phyloP scores from a whole-genome alignment of 2,113 vertebrate species.

The Rallus limicola region DNA sequence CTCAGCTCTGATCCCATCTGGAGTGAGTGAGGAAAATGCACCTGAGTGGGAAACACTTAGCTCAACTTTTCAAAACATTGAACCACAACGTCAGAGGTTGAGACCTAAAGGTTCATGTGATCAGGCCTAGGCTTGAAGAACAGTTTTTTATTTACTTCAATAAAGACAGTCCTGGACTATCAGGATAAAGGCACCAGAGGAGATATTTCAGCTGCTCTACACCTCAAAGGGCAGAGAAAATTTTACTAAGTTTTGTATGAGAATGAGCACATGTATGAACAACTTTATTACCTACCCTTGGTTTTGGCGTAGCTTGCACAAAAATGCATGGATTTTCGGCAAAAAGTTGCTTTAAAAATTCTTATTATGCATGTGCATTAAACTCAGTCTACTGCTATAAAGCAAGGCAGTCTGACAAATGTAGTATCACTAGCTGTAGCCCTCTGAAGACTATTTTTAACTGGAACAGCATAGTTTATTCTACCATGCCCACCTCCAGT shows the following conservation, averaged over 20 bases:
- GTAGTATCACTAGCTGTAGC: background rate
- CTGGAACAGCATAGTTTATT: background rate
- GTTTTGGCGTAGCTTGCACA: background rate
- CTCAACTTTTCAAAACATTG: background rate
- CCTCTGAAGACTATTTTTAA: background rate
- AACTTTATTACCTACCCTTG: background rate
- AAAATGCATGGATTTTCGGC: background rate
- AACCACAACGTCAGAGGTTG: background rate
- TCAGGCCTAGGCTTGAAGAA: background rate
- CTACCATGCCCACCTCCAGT: background rate
- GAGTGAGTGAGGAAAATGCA: background rate
- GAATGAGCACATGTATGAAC: background rate
- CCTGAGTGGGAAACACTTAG: constrained; percentile 1
- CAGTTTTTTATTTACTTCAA: background rate
- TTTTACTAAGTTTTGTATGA: background rate
- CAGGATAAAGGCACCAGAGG: background rate
- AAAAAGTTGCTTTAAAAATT: background rate
- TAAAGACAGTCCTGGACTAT: background rate
- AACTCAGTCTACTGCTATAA: background rate
- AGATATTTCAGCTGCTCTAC: background rate
- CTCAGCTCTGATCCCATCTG: background rate
- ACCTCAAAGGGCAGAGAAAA: background rate
- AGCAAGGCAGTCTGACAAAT: background rate
- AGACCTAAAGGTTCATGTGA: background rate
- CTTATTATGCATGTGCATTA: background rate